Percentiles rank a stretch among this genome's conserved stretches.
phyloP scores from a whole-genome alignment of 2,797 vertebrate genomes.

The Sebastes itinus region DNA sequence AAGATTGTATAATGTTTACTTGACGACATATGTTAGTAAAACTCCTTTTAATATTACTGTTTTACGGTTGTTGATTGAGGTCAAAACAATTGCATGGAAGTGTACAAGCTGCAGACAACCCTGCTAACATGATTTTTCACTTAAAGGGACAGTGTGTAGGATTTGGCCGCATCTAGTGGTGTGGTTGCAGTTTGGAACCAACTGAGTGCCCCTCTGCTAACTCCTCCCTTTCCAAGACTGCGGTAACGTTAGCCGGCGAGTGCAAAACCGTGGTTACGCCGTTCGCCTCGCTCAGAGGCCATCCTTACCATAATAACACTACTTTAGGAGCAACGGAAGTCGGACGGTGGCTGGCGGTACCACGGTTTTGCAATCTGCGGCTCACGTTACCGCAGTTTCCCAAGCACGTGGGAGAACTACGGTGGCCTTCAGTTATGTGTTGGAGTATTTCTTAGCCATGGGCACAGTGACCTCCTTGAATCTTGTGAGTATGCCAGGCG shows the following conservation, averaged over 20 bases:
- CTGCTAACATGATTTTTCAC: not conserved
- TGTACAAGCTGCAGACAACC: too few species aligned
- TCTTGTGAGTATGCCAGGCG: constrained; percentile 10
- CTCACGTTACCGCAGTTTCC: too few species aligned
- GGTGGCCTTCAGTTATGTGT: not conserved
- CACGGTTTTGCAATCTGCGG: too few species aligned
- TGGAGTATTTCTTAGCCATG: not conserved
- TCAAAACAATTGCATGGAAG: too few species aligned
- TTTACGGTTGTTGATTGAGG: not conserved
- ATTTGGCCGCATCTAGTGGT: not conserved
- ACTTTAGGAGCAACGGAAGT: too few species aligned
- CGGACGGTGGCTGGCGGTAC: too few species aligned
- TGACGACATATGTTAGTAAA: not conserved
- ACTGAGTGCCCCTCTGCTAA: not conserved
- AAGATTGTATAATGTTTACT: not conserved
- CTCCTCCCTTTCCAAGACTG: not conserved
- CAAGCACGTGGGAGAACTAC: too few species aligned
- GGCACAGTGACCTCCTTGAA: not conserved
- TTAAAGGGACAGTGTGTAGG: not conserved
- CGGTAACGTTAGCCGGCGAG: not conserved
- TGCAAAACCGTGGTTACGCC: not conserved
- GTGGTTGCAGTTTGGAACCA: not conserved
- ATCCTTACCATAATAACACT: too few species aligned
- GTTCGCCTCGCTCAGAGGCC: not conserved
- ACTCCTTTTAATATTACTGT: not conserved